A percentile compares a stretch with the other conserved stretches of the same genome.
phyloP scores from a whole-genome alignment of 2,113 vertebrate species.

The Coregonus clupeaformis region DNA sequence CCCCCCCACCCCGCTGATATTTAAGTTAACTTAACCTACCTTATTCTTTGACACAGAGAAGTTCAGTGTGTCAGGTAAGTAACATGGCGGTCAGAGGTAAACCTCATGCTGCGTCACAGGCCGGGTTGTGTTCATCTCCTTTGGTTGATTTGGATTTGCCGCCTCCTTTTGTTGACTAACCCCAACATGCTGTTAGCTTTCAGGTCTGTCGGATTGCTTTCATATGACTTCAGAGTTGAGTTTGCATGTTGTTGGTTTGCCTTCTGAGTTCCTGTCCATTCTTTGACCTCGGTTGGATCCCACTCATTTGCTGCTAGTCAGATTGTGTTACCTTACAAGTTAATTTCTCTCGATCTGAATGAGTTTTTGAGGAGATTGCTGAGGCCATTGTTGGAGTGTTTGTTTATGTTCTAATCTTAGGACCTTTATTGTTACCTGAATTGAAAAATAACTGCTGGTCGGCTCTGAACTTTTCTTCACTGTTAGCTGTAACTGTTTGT shows the following conservation, averaged over 20 bases:
- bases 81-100: slow-evolving; percentile 59
- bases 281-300: slow-evolving; percentile 45
- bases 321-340: background rate
- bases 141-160: slow-evolving; percentile 39
- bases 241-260: slow-evolving; percentile 66
- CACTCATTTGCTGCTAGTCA: slow-evolving; percentile 1
- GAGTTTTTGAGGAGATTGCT: no score
- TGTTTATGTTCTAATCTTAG: background rate
- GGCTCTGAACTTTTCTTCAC: background rate
- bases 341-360: background rate
- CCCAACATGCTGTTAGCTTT: slow-evolving; percentile 1
- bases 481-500: background rate
- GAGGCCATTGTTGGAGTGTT: background rate
- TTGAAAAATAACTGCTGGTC: background rate
- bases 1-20: slow-evolving; percentile 23
- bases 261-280: slow-evolving; percentile 2
- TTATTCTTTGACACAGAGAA: slow-evolving; percentile 83
- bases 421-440: no score
- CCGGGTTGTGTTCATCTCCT: slow-evolving; percentile 53
- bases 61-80: slow-evolving; percentile 85
- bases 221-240: slow-evolving; percentile 7
- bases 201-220: background rate
- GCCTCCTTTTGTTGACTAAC: slow-evolving; percentile 31
- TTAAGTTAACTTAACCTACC: slow-evolving; percentile 59
- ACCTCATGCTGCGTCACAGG: slow-evolving; percentile 38